phyloP scores from a whole-genome alignment of 1,140 invertebrate species.

The Hyles euphorbiae region DNA sequence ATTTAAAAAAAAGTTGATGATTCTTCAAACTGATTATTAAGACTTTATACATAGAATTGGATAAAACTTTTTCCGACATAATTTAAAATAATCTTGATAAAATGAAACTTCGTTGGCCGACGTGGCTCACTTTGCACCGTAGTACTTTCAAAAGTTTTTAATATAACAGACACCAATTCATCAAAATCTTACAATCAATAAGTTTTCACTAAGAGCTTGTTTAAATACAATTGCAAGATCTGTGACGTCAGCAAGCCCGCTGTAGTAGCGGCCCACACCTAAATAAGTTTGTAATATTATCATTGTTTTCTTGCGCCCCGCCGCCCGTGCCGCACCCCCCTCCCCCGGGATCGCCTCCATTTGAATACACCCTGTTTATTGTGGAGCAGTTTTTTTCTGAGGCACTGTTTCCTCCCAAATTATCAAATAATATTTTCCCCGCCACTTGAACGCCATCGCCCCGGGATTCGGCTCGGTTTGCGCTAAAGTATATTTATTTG shows the following conservation, averaged over 20 bases:
- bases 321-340: slow-evolving; percentile 17
- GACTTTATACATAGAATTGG: too few species aligned
- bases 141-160: too few species aligned
- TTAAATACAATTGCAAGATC: background rate
- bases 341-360: slow-evolving; percentile 43
- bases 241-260: background rate
- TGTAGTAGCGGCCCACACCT: slow-evolving; percentile 32
- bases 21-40: too few species aligned
- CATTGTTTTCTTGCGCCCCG: slow-evolving; percentile 51
- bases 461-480: slow-evolving; percentile 34
- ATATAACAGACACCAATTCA: too few species aligned
- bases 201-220: too few species aligned
- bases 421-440: slow-evolving; percentile 57
- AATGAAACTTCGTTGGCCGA: too few species aligned
- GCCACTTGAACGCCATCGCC: slow-evolving; percentile 43
- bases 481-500: slow-evolving; percentile 31
- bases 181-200: too few species aligned
- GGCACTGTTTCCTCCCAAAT: slow-evolving; percentile 42
- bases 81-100: too few species aligned
- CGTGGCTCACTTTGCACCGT: too few species aligned
- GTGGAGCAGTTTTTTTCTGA: slow-evolving; percentile 43
- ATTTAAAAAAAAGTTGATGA: too few species aligned
- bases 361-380: slow-evolving; percentile 68
- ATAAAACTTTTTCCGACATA: too few species aligned
- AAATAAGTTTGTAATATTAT: slow-evolving; percentile 71